Evolutionary conservation across 2,888 invertebrate species (phyloP).

Genomic region (Galeruca laticollis): DNA sequence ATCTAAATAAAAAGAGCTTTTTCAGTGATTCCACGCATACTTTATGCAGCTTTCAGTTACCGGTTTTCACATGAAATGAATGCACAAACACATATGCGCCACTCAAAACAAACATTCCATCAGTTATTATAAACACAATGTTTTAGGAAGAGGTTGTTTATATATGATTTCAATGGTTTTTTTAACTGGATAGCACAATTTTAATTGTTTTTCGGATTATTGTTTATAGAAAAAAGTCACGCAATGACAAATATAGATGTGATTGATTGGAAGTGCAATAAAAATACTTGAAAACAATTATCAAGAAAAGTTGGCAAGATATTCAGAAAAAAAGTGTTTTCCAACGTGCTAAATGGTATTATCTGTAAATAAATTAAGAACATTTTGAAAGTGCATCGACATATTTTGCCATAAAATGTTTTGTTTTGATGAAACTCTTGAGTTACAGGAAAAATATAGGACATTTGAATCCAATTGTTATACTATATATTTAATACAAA

Average conservation of each 20-base stretch:
- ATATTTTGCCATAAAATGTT: no score
- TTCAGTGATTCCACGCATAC: slow-evolving; percentile 28
- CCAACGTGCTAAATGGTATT: no score
- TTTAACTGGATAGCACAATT: not conserved
- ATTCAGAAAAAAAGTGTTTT: no score
- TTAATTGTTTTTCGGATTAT: not conserved
- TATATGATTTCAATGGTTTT: not conserved
- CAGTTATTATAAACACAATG: slow-evolving; percentile 11
- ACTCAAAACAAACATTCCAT: slow-evolving; percentile 10
- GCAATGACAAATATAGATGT: not conserved
- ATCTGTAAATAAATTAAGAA: no score
- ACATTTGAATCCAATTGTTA: no score
- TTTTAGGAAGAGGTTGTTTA: slow-evolving; percentile 8
- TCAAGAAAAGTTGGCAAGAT: not conserved
- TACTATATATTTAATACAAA: no score
- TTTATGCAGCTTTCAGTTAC: slow-evolving; percentile 29
- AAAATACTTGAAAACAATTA: not conserved
- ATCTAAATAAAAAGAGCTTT: slow-evolving; percentile 28
- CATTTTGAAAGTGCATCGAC: no score
- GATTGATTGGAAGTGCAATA: not conserved
- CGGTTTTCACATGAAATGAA: slow-evolving; percentile 24
- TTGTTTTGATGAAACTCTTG: no score
- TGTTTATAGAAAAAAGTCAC: not conserved
- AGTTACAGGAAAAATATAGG: no score
- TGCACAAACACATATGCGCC: slow-evolving; percentile 16